A percentile compares a stretch with the other conserved stretches of the same genome.
Evolutionary conservation across 2,888 invertebrate species (phyloP).

Genomic region (Tetragonisca angustula): DNA sequence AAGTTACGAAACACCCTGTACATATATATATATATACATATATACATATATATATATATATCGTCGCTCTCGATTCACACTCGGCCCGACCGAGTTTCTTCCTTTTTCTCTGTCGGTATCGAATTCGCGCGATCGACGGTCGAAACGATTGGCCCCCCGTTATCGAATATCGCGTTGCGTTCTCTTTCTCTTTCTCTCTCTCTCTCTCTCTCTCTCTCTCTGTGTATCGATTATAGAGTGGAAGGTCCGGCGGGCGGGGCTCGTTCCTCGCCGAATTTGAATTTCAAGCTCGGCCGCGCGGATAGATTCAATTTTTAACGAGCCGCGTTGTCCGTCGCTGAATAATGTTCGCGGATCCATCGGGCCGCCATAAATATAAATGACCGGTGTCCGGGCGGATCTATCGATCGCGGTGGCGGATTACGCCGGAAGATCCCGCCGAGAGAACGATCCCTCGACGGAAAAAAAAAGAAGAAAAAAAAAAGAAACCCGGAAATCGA

Average conservation of each 20-base stretch:
- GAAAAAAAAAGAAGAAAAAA: constrained; percentile 17
- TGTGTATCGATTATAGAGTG: constrained; percentile 72
- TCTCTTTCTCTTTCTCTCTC: not conserved
- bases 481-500: constrained; percentile 50
- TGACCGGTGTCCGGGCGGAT: constrained; percentile 58
- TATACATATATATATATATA: no score
- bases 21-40: no score
- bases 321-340: constrained; percentile 74
- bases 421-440: constrained; percentile 51
- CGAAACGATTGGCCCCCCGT: not conserved
- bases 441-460: constrained; percentile 20
- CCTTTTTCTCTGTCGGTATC: not conserved
- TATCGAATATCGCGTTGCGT: constrained; percentile 12
- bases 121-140: not conserved
- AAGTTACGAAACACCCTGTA: no score
- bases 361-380: constrained; percentile 67
- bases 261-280: constrained; percentile 73
- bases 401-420: constrained; percentile 57
- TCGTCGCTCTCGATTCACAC: not conserved
- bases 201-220: not conserved
- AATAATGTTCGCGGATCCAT: constrained; percentile 68
- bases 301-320: constrained; percentile 80
- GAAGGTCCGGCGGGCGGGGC: constrained; percentile 44
- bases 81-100: not conserved
- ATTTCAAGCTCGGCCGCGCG: constrained; percentile 76